Conservation (phyloP, 2,113 vertebrate genomes). For the Echinops telfairi region DNA sequence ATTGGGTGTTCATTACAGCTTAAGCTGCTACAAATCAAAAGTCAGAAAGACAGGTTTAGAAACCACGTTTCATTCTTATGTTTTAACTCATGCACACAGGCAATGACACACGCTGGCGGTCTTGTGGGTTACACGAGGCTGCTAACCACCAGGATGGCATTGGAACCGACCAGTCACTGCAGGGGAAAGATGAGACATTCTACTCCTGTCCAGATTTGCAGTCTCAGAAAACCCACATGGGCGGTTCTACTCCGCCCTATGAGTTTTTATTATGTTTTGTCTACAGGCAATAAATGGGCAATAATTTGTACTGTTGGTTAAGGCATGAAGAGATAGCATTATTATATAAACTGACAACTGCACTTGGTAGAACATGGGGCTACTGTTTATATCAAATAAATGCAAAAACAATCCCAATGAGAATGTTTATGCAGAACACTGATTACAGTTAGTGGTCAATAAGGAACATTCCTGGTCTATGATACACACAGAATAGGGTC, state of each 20-base stretch:
- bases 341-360: constrained; percentile 11
- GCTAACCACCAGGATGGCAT: no score
- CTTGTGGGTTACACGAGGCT: no score
- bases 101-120: neutral
- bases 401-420: constrained; percentile 2
- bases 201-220: no score
- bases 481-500: neutral
- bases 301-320: neutral
- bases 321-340: neutral
- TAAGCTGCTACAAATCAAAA: neutral
- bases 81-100: constrained; percentile 14
- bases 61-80: constrained; percentile 4
- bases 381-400: neutral
- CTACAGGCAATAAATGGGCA: no score
- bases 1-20: neutral
- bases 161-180: no score
- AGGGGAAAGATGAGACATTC: no score
- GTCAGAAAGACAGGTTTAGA: neutral
- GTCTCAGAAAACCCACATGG: no score
- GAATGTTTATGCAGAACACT: constrained; percentile 21
- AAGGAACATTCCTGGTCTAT: neutral
- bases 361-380: constrained; percentile 4
- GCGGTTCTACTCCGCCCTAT: neutral
- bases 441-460: constrained; percentile 1
- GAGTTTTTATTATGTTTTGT: neutral